Base-by-base conservation (phyloP, 2,113 vertebrate genomes). In the Pterophyllum scalare region DNA sequence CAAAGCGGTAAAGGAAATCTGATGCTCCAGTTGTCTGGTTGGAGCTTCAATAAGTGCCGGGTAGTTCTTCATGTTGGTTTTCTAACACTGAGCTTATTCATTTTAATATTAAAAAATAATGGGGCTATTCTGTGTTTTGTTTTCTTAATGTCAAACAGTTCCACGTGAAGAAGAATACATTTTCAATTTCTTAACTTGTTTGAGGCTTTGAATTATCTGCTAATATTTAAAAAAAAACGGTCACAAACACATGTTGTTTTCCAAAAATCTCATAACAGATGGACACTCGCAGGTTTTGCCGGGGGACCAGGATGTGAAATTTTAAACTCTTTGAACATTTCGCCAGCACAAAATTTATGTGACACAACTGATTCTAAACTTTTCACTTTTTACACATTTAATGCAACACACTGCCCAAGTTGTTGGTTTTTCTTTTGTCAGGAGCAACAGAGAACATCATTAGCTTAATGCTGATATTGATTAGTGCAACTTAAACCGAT, bases 21-120 rank as follows among this genome's bases (percentile, higher is more conserved):
- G 1, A 14, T 11, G 33, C 26, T 74, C 54, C 80, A 84, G 56
- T 40, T 89, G 77, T 81, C 52, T 65, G 24, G 13, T 17, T 49
- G 26, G 19, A 74, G 19, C 67, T 2, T 1, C 28, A 43, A 64
- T 17, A 74, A 58, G 72, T 54, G 60, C 19, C 26, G 20, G 14
- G 17, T 43, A 14, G 58, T 56, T 72, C 6, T 40, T 38, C 59
- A 22, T 70, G 38, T 11, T 22, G n/a, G 20, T 11, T 59, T 65
- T 67, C 17, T 59, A 62, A 77, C 22, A 9, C 58, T 65, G 6
- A 78, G 77, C 35, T 78, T 46, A 20, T 77, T 40, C 17, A 33
- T 54, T 74, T 28, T 59, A 7, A 70, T 81, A 13, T 49, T 19
- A 74, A 65, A 33, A 15, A 4, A 15, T 2, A 4, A 2, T 57